Conservation (phyloP, 2,888 invertebrate genomes). For the Macaria notata region DNA sequence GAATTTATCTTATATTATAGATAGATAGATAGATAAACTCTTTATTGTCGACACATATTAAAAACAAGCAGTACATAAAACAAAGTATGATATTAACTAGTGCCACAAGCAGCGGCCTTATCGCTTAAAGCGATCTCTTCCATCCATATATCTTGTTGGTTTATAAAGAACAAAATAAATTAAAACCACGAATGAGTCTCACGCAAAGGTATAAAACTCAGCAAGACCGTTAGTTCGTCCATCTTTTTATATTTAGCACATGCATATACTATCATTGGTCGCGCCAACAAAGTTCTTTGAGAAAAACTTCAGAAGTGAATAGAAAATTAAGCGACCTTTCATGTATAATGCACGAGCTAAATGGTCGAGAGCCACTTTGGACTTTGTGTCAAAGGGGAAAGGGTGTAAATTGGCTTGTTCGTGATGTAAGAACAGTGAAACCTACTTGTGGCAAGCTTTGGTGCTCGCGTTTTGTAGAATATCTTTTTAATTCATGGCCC, state of each 20-base stretch:
- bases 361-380: conserved; percentile 5
- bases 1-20: too few relatives aligned
- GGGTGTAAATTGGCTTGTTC: conserved; percentile 5
- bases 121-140: too few relatives aligned
- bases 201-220: conserved; percentile 25
- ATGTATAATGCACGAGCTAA: conserved; percentile 40
- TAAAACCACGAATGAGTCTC: not conserved
- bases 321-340: conserved; percentile 36
- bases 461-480: not conserved
- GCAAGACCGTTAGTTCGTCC: conserved; percentile 12
- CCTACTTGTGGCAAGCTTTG: not conserved
- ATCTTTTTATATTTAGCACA: conserved; percentile 22
- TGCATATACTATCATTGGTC: conserved; percentile 22
- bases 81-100: too few relatives aligned
- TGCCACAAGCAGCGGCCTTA: too few relatives aligned
- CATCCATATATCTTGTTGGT: too few relatives aligned
- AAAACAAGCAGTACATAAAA: too few relatives aligned
- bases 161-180: too few relatives aligned
- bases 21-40: too few relatives aligned
- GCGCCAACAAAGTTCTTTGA: conserved; percentile 22
- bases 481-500: too few relatives aligned
- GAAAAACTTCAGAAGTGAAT: conserved; percentile 44
- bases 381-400: conserved; percentile 11
- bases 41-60: too few relatives aligned
- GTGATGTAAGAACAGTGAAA: not conserved